Base-by-base conservation (phyloP, 2,888 invertebrate genomes). In the Volucella bombylans region DNA sequence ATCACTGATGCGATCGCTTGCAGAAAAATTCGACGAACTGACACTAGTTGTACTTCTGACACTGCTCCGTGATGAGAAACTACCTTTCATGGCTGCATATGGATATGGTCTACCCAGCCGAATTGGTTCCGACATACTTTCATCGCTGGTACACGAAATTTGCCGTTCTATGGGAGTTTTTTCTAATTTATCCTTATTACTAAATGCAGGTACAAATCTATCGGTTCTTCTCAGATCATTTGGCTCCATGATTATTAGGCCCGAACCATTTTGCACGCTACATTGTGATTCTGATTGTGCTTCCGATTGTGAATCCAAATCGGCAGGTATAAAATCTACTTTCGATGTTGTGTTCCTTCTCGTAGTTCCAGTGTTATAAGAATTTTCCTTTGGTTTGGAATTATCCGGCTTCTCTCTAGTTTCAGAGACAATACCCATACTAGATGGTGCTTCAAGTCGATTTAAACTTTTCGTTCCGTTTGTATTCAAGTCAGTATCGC, bases 181-280 rank as follows among this genome's bases (percentile, higher is more conserved):
- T 12, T 72, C 72, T 72, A 85, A 55, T 10, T 68, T 85, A 81
- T 77, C 47, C 72, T 81, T 81, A 81, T 85, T 57, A 77, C 76
- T 85, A 77, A 59, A 76, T 85, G 57, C 85, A 85, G 81, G 85
- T 85, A 85, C 85, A 57, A 43, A 72, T 64, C 81, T 76, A 77
- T 85, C 81, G 85, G 85, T 77, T 64, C 23, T 52, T 64, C 72
- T 77, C 67, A 77, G 43, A 85, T 85, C 81, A 77, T 62, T 64
- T 68, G 72, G 47, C 52, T 85, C 81, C 8, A 76, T 81, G 67
- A 77, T 81, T 43, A 81, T 4, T 43, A 81, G 81, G n/a, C 62
- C 76, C 23, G 72, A 79, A 49, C 62, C 62, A 12, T 49, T 43
- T 39, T 76, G 64, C n/a, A 47, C 43, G 8, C 65, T 69, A n/a